Evolutionary conservation across 2,888 invertebrate species (phyloP).

Genomic region (Ganaspis brasiliensis): DNA sequence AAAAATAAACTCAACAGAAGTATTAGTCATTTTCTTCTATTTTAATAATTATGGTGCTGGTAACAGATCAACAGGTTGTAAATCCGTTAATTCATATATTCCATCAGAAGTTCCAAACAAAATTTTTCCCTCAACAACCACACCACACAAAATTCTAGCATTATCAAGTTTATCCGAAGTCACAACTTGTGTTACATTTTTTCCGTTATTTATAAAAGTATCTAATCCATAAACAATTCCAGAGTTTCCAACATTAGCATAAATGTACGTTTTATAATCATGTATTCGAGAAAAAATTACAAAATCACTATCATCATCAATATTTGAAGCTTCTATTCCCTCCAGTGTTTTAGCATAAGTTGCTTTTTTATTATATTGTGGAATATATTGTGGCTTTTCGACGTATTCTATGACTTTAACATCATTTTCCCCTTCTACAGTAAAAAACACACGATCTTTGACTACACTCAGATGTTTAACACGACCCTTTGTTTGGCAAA

Average conservation of each 20-base stretch:
- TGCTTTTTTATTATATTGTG: background rate
- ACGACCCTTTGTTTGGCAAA: background rate
- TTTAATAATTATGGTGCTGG: too few species aligned
- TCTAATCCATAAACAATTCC: slow-evolving; percentile 1
- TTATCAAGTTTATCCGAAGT: background rate
- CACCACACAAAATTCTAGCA: background rate
- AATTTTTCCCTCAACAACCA: background rate
- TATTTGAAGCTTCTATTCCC: background rate
- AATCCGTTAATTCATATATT: background rate
- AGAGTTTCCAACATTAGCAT: background rate
- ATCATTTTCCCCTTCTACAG: background rate
- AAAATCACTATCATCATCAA: slow-evolving; percentile 4
- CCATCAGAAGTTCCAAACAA: slow-evolving; percentile 12
- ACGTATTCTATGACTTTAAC: background rate
- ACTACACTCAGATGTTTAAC: background rate
- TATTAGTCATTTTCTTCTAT: too few species aligned
- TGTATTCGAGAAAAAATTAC: background rate
- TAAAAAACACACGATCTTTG: background rate
- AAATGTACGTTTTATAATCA: background rate
- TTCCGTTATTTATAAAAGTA: background rate
- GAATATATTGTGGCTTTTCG: background rate
- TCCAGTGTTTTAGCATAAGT: background rate
- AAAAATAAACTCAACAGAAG: too few species aligned
- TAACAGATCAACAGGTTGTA: too few species aligned
- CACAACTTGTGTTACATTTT: background rate